Percentiles rank a stretch among this genome's conserved stretches.
Evolutionary conservation across 92 coral and sea anemone species (phyloP).

Genomic region (Ricordea florida): DNA sequence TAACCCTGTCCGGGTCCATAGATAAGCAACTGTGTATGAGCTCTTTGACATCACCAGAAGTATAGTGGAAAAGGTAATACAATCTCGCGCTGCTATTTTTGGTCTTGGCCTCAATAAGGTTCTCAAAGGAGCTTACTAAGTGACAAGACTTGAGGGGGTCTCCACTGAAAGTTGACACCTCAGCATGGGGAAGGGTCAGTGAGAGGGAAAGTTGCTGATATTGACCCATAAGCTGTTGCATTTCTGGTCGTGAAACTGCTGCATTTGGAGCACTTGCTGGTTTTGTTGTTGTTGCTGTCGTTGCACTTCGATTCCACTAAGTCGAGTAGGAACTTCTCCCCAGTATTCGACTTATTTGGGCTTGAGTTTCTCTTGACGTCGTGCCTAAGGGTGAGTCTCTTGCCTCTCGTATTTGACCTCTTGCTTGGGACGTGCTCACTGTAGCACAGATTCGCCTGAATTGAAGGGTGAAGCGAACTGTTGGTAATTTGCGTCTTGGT

Average conservation of each 20-base stretch:
- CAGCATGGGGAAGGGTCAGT: too few relatives aligned
- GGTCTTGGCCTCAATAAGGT: not conserved
- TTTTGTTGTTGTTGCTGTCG: slow-evolving; percentile 8
- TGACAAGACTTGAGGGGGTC: too few relatives aligned
- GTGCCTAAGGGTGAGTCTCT: too few relatives aligned
- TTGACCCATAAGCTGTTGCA: slow-evolving; percentile 22
- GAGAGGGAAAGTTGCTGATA: slow-evolving; percentile 6
- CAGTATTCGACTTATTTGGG: slow-evolving; percentile 6
- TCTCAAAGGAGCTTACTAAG: slow-evolving; percentile 2
- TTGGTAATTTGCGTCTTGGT: too few relatives aligned
- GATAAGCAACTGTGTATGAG: slow-evolving; percentile 14
- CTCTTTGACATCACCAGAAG: slow-evolving; percentile 1
- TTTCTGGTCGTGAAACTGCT: slow-evolving; percentile 12
- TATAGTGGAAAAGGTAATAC: slow-evolving; percentile 12
- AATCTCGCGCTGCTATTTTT: not conserved
- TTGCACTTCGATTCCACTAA: slow-evolving; percentile 1
- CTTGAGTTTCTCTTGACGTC: too few relatives aligned
- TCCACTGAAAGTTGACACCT: too few relatives aligned
- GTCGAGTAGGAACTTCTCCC: slow-evolving; percentile 12
- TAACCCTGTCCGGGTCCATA: slow-evolving; percentile 7
- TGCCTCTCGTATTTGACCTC: too few relatives aligned
- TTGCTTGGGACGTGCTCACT: too few relatives aligned
- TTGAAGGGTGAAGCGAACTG: too few relatives aligned
- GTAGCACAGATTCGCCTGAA: too few relatives aligned
- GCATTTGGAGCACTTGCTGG: slow-evolving; percentile 10